These are phyloP conservation scores for Oreohelix idahoensis DNA, from an alignment of 1,140 invertebrate genomes.

Conservation along the genomic window DNA sequence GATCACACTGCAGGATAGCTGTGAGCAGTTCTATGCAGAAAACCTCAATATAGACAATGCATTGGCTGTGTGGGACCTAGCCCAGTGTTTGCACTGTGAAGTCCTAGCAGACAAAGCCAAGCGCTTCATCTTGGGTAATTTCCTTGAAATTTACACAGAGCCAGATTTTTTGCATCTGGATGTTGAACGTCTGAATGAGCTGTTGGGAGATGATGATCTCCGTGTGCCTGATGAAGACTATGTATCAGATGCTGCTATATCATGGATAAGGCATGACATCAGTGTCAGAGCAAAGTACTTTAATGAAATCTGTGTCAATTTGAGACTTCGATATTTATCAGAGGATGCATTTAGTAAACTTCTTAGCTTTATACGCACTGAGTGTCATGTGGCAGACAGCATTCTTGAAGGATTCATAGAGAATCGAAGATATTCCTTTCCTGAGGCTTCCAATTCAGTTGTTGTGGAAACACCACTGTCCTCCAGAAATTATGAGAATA, in stretches of 20 bases:
- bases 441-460: slow-evolving; percentile 32
- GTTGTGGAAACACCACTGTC: slow-evolving; percentile 33
- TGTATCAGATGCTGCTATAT: slow-evolving; percentile 50
- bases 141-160: slow-evolving; percentile 43
- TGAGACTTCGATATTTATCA: slow-evolving; percentile 49
- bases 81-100: slow-evolving; percentile 48
- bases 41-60: slow-evolving; percentile 52
- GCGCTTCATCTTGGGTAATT: slow-evolving; percentile 48
- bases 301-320: slow-evolving; percentile 44
- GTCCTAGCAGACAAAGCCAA: slow-evolving; percentile 44
- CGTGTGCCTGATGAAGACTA: slow-evolving; percentile 49
- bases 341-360: slow-evolving; percentile 38
- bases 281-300: slow-evolving; percentile 44
- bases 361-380: slow-evolving; percentile 32
- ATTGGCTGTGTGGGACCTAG: slow-evolving; percentile 53
- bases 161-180: slow-evolving; percentile 53
- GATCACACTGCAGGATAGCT: slow-evolving; percentile 52
- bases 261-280: slow-evolving; percentile 52
- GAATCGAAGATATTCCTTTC: slow-evolving; percentile 24
- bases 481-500: slow-evolving; percentile 49
- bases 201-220: slow-evolving; percentile 53
- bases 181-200: slow-evolving; percentile 43
- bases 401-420: slow-evolving; percentile 36
- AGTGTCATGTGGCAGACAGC: slow-evolving; percentile 35
- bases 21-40: slow-evolving; percentile 52